Percentiles rank a stretch among this genome's conserved stretches.
Evolutionary conservation across 2,797 vertebrate species (phyloP).

Genomic region (Eulemur mongoz): DNA sequence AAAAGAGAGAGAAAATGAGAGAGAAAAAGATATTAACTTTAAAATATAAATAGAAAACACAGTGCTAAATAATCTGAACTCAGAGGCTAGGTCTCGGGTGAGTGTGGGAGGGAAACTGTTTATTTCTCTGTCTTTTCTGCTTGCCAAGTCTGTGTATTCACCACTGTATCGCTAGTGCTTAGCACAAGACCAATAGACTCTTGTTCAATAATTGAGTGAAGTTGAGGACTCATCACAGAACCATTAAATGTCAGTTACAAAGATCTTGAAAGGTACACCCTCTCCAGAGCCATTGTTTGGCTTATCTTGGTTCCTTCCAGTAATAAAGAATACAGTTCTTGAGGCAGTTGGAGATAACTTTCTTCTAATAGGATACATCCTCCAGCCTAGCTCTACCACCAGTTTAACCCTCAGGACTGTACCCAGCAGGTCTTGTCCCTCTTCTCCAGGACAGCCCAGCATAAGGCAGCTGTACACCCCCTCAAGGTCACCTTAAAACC

Average conservation of each 20-base stretch:
- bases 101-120: not conserved
- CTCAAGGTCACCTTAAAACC: not conserved
- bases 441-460: not conserved
- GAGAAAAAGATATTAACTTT: not conserved
- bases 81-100: not conserved
- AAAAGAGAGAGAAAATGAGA: not conserved
- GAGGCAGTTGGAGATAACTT: not conserved
- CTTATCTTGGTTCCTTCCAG: not conserved
- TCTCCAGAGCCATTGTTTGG: accelerated
- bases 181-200: not conserved
- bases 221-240: not conserved
- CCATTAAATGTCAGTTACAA: not conserved
- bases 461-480: accelerated
- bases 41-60: not conserved
- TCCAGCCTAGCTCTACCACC: not conserved
- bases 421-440: too few species aligned
- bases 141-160: not conserved
- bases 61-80: not conserved
- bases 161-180: not conserved
- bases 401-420: not conserved
- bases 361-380: not conserved
- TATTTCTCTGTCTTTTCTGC: not conserved
- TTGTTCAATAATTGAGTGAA: not conserved
- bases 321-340: not conserved
- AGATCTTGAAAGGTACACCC: not conserved